phyloP scores from a whole-genome alignment of 2,113 vertebrate genomes.

The Typhlomys cinereus region DNA sequence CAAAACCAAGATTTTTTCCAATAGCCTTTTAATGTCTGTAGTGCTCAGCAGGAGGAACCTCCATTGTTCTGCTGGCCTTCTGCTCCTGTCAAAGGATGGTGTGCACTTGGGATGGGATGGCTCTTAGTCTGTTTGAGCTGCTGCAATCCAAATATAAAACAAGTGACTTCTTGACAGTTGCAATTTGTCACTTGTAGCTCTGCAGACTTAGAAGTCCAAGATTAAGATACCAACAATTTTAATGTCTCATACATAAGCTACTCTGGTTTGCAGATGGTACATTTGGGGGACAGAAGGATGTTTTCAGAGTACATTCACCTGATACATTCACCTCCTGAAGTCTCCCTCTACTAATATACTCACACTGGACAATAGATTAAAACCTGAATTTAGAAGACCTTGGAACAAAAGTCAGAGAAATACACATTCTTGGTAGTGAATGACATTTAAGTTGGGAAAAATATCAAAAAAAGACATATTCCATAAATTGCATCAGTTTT shows the following conservation, averaged over 20 bases:
- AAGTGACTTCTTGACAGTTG: background rate
- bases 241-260: background rate
- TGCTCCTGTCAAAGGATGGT: background rate
- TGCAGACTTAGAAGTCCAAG: background rate
- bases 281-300: background rate
- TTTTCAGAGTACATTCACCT: background rate
- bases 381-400: background rate
- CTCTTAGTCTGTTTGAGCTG: background rate
- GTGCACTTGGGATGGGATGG: background rate
- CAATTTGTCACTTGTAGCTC: background rate
- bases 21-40: background rate
- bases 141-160: background rate
- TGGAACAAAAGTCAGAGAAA: background rate
- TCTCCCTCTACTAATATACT: background rate
- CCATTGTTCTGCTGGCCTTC: background rate
- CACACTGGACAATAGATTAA: background rate
- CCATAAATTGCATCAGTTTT: background rate
- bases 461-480: background rate
- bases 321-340: background rate
- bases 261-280: background rate
- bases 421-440: background rate
- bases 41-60: background rate
- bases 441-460: background rate
- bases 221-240: background rate
- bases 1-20: background rate